Base-by-base conservation (phyloP, 2,113 vertebrate genomes). In the Neodon shergylaensis region DNA sequence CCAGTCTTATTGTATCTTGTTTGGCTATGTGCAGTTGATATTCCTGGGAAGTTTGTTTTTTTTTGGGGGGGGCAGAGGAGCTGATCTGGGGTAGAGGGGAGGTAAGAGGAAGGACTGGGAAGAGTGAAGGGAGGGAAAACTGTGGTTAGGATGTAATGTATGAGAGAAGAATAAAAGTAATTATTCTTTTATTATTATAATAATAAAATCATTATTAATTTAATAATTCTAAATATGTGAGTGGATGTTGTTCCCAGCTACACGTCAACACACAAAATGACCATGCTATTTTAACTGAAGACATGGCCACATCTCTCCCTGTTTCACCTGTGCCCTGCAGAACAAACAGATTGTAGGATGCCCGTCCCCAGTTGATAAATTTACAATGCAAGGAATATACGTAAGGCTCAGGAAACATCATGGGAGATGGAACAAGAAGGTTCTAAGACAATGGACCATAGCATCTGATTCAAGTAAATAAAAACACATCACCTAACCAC, bases 401-500 rank as follows among this genome's bases (percentile, higher is more conserved):
- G 31, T 72, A n/a, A 72, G 68, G 21, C 72, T n/a, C n/a, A 73
- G n/a, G n/a, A 73, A 39, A 42, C n/a, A 11, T 74, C 72, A 24
- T 42, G n/a, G n/a, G 24, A 24, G 21, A 74, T 4, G n/a, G n/a
- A 10, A 2, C 4, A 74, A 5, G 9, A 74, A 2, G 9, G 5
- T 22, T 74, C n/a, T 42, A 42, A 74, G 72, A 72, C 36, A n/a
- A 13, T 5, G 33, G n/a, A 11, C 21, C 1, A 21, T 24, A 4
- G 9, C 72, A 74, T 74, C 72, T 42, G 72, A 39, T 74, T 74
- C 68, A 72, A 72, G 66, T 94, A 92, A 97, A 93, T 0, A 89
- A 92, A 91, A 36, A 6, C 70, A 58, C 44, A 90, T 82, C 89
- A 84, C 76, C 83, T 91, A 91, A 95, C 39, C 92, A 70, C 24